Base-by-base conservation (phyloP, 2,113 vertebrate species). In the Percopsis transmontana region DNA sequence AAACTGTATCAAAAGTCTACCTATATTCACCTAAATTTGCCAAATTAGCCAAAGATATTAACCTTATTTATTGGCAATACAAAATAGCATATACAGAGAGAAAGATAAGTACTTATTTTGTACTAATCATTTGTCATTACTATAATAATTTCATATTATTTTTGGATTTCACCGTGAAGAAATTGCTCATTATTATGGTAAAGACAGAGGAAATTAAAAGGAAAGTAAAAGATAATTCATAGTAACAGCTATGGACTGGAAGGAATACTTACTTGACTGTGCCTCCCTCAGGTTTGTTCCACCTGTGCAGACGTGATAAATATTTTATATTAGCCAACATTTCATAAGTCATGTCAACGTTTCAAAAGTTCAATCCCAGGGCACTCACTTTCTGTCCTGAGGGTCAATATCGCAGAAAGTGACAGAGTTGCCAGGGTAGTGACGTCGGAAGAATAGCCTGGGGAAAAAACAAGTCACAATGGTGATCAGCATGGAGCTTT, bases 351-450 rank as follows among this genome's bases (percentile, higher is more conserved):
- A 50, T 8, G n/a, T 5, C 3, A 50, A 50, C 6, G 2, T 18
- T 5, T 48, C n/a, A n/a, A 15, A 16, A 15, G 45, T 48, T 15
- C 45, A 48, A 57, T 33, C 2, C 14, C 9, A 15, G 11, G 18
- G 42, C 14, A 94, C 96, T 94, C 89, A 99, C 97, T 98, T 99
- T 79, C 97, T 94, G 81, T 98, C 95, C 89, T 99, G 96, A 62
- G 97, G 95, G 75, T 99, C 97, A 70, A 93, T 90, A 74, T 98
- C 93, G 41, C 97, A 99, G 91, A 98, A 99, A 1, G 97, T 99
- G 83, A 99, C 92, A 0, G 95, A 95, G 91, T 92, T 96, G 78
- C 93, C 93, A 0, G 96, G 96, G 64, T 99, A 99, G 87, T 99
- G 97, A 68, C 97, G 91, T 69, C 97, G 85, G 91, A 99, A 99